Percentiles rank a stretch among this genome's conserved stretches.
Evolutionary conservation across 2,797 vertebrate species (phyloP).

Genomic region (Sebastes umbrosus): DNA sequence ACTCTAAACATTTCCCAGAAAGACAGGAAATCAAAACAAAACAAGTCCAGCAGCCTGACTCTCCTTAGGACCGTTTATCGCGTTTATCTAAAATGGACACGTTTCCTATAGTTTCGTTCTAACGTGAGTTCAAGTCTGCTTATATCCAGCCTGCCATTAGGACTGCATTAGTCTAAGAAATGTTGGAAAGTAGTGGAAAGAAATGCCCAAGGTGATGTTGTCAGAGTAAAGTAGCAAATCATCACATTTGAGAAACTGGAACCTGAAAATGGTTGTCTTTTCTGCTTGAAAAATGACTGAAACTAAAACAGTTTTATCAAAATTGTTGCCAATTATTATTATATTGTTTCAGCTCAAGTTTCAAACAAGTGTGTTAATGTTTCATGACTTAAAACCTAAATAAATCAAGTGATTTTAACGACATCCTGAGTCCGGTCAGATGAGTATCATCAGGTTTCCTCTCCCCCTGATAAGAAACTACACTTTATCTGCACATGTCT

Average conservation of each 20-base stretch:
- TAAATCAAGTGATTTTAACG: neutral
- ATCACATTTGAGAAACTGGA: neutral
- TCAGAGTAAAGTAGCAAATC: neutral
- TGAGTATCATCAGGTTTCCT: neutral
- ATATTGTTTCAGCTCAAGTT: neutral
- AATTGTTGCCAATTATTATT: neutral
- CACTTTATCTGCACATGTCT: neutral
- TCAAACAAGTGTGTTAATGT: neutral
- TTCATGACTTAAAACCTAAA: neutral
- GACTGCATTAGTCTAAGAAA: neutral
- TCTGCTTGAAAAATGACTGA: neutral
- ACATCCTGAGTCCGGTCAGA: neutral
- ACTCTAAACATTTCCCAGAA: constrained; percentile 69
- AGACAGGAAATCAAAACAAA: constrained; percentile 76
- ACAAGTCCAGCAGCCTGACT: constrained; percentile 38
- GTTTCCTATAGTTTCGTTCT: neutral
- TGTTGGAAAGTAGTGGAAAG: neutral
- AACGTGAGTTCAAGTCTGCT: neutral
- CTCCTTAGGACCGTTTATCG: constrained; percentile 5
- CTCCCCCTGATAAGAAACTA: neutral
- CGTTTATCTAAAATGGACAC: constrained; percentile 16
- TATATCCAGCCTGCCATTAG: neutral
- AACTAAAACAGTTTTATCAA: neutral
- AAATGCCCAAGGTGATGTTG: neutral
- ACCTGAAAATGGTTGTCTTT: neutral